Conservation (phyloP, 2,113 vertebrate genomes). For the Merops nubicus region DNA sequence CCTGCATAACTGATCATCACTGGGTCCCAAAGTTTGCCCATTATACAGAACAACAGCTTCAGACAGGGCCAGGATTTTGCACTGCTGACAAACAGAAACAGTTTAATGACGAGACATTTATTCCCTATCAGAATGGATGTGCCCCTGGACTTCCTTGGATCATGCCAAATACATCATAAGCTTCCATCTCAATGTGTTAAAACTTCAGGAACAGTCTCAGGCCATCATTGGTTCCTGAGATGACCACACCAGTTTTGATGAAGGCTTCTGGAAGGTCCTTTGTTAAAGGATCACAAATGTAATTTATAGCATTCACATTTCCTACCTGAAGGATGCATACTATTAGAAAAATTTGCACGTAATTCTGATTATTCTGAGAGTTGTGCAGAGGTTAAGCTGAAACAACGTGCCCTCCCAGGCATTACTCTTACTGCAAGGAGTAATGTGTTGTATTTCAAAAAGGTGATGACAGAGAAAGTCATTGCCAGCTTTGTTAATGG, state of each 20-base stretch:
- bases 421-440: not conserved
- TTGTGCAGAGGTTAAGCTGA: not conserved
- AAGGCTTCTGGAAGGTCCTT: not conserved
- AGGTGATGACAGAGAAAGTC: not conserved
- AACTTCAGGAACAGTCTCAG: not conserved
- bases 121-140: not conserved
- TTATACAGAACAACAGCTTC: not conserved
- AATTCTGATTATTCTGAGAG: not conserved
- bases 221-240: not conserved
- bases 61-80: not conserved
- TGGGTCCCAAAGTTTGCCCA: not conserved
- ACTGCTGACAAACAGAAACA: not conserved
- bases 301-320: not conserved
- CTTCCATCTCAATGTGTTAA: not conserved
- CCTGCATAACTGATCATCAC: not conserved
- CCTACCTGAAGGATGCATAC: not conserved
- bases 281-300: not conserved
- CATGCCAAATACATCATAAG: not conserved
- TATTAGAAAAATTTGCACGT: not conserved
- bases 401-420: not conserved
- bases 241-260: not conserved
- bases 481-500: not conserved
- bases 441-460: not conserved
- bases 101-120: not conserved
- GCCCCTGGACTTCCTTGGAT: not conserved